Conservation (phyloP, 2,888 invertebrate genomes). For the Keiferia lycopersicella region DNA sequence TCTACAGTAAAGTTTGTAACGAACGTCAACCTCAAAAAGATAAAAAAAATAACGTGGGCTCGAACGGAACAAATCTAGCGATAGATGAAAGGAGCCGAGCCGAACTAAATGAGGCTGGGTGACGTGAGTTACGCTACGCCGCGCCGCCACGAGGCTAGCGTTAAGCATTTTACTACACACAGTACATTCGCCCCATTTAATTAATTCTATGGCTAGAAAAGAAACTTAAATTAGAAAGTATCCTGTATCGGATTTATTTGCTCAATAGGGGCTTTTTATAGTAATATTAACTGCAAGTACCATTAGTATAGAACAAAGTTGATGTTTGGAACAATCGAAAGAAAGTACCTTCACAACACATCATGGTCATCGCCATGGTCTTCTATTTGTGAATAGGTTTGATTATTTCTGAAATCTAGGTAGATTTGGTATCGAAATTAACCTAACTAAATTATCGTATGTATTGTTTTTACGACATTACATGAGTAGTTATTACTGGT, state of each 20-base stretch:
- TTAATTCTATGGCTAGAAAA: background rate
- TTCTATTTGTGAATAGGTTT: no score
- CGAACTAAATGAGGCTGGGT: slow-evolving; percentile 22
- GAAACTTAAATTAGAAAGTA: background rate
- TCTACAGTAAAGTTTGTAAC: slow-evolving; percentile 11
- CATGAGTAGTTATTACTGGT: background rate
- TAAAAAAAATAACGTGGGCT: slow-evolving; percentile 8
- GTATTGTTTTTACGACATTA: background rate
- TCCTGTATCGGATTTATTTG: background rate
- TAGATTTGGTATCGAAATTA: no score
- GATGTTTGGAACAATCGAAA: no score
- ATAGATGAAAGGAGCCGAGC: slow-evolving; percentile 31
- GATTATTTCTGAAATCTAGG: no score
- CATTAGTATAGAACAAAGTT: no score
- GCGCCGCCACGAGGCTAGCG: slow-evolving; percentile 16
- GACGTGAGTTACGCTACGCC: slow-evolving; percentile 23
- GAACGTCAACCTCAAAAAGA: slow-evolving; percentile 14
- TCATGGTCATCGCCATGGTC: no score
- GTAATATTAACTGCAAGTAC: no score
- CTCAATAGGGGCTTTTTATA: background rate
- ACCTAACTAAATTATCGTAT: background rate
- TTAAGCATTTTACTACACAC: background rate
- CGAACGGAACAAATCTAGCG: slow-evolving; percentile 24
- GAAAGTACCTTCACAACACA: no score
- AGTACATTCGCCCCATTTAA: slow-evolving; percentile 1